phyloP scores from a whole-genome alignment of 2,113 vertebrate genomes.

The Leuciscus idus region DNA sequence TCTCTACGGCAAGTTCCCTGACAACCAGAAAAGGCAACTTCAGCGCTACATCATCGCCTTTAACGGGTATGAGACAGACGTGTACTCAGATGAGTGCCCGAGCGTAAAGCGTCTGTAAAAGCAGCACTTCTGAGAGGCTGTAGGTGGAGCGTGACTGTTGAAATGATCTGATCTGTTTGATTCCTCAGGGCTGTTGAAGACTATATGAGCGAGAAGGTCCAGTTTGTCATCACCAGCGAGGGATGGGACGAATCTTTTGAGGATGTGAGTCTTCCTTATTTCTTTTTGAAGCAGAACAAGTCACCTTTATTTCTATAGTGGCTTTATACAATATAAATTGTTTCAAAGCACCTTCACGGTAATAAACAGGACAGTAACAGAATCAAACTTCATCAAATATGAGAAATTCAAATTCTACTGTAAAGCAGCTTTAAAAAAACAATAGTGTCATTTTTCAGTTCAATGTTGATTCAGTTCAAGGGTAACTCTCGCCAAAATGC shows the following conservation, averaged over 20 bases:
- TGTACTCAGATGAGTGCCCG: not conserved
- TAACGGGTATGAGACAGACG: constrained; percentile 78
- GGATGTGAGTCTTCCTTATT: constrained; percentile 76
- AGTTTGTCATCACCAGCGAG: constrained; percentile 88
- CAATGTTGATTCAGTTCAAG: no score
- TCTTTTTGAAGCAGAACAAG: not conserved
- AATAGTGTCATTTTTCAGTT: no score
- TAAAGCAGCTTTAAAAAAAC: no score
- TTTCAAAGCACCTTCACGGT: no score
- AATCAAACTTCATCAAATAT: no score
- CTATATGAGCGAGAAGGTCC: constrained; percentile 89
- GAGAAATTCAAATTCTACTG: no score
- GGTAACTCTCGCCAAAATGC: no score
- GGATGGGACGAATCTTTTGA: constrained; percentile 91
- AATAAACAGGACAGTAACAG: no score
- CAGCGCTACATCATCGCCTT: constrained; percentile 86
- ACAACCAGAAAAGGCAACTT: constrained; percentile 82
- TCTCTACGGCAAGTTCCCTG: constrained; percentile 86
- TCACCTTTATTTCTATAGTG: no score
- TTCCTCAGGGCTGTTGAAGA: constrained; percentile 82
- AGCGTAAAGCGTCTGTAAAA: not conserved
- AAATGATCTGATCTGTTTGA: constrained; percentile 10
- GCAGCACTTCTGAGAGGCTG: not conserved
- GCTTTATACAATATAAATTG: no score
- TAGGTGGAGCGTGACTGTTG: constrained; percentile 19